phyloP scores from a whole-genome alignment of 2,797 vertebrate genomes.

The Cheracebus regulus region DNA sequence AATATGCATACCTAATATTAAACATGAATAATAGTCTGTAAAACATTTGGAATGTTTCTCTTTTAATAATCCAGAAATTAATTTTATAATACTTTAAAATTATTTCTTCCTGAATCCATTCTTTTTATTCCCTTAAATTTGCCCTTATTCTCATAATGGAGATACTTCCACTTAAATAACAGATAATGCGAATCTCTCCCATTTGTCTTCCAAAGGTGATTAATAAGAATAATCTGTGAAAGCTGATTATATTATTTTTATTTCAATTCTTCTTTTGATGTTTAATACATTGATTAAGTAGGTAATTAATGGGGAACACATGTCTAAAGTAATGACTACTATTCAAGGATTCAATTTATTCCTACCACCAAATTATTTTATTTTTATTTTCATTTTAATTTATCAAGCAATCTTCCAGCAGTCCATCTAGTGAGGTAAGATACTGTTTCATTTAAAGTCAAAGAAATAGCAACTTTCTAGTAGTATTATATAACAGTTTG shows the following conservation, averaged over 20 bases:
- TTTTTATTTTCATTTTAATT: background rate
- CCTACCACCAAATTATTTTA: background rate
- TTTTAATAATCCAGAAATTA: background rate
- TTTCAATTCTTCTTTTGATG: background rate
- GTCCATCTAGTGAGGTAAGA: constrained; percentile 41
- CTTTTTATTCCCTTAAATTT: background rate
- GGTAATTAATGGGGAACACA: background rate
- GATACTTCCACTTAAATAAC: background rate
- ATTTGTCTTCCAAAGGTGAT: background rate
- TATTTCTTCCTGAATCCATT: background rate
- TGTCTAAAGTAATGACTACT: background rate
- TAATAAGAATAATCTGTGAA: background rate
- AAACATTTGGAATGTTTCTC: background rate
- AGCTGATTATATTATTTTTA: background rate
- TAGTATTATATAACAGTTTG: background rate
- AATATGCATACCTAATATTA: background rate
- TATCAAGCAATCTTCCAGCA: background rate
- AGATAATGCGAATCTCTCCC: background rate
- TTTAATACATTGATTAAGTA: background rate
- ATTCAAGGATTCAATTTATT: background rate
- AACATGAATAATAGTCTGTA: background rate
- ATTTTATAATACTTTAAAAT: background rate
- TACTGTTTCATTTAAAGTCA: background rate
- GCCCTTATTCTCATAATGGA: background rate
- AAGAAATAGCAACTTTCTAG: background rate